phyloP scores from a whole-genome alignment of 2,797 vertebrate species.

The Pelobates cultripes region DNA sequence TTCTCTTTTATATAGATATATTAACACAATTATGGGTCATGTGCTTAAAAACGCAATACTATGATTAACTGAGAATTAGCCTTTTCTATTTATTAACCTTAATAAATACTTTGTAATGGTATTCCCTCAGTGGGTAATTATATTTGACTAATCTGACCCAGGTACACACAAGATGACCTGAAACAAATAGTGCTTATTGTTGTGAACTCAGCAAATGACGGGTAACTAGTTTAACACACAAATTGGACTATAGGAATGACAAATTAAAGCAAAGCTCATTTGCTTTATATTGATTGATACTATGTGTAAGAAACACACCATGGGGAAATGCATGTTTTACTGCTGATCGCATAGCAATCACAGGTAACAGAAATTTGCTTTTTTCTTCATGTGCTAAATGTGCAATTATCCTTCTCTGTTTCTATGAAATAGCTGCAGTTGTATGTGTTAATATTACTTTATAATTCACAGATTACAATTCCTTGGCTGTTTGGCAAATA shows the following conservation, averaged over 20 bases:
- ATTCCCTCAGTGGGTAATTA: conserved; percentile 17
- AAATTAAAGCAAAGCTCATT: background rate
- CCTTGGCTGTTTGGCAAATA: background rate
- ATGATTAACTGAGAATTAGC: background rate
- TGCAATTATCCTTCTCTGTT: too few relatives aligned
- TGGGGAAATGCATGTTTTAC: too few relatives aligned
- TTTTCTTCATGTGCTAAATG: background rate
- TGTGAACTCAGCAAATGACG: background rate
- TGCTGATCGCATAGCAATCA: background rate
- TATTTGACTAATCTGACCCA: background rate
- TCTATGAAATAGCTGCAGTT: too few relatives aligned
- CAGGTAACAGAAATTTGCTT: background rate
- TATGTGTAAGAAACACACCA: too few relatives aligned
- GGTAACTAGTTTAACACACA: background rate
- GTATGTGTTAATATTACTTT: background rate
- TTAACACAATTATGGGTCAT: background rate
- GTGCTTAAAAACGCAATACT: too few relatives aligned
- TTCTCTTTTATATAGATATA: background rate
- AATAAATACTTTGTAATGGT: background rate
- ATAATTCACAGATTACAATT: background rate
- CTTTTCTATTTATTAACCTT: background rate
- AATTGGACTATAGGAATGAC: background rate
- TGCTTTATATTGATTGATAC: background rate
- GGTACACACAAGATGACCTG: background rate
- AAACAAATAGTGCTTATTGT: conserved; percentile 2